Percentiles rank a stretch among this genome's conserved stretches.
Conservation (phyloP, 1,140 invertebrate genomes). For the Microplitis demolitor region DNA sequence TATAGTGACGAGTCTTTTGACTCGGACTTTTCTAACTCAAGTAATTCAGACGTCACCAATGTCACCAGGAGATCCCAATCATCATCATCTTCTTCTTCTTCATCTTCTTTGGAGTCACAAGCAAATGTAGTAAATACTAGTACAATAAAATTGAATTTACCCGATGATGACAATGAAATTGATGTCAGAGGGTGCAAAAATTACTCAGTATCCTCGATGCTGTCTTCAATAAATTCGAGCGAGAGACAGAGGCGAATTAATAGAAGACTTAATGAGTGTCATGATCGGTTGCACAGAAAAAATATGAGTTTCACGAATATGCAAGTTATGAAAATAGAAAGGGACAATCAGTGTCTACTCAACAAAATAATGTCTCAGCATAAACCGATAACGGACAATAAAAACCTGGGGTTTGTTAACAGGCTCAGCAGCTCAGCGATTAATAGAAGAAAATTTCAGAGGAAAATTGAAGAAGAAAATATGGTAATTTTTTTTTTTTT, state of each 20-base stretch:
- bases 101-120: neutral
- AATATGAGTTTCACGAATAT: slow-evolving; percentile 62
- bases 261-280: too few relatives aligned
- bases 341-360: slow-evolving; percentile 58
- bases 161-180: neutral
- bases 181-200: neutral
- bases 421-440: slow-evolving; percentile 48
- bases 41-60: slow-evolving; percentile 39
- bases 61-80: slow-evolving; percentile 28
- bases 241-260: neutral
- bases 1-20: slow-evolving; percentile 45
- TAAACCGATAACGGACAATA: slow-evolving; percentile 34
- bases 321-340: slow-evolving; percentile 56
- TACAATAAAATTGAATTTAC: neutral
- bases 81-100: slow-evolving; percentile 22
- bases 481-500: slow-evolving; percentile 36
- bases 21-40: slow-evolving; percentile 35
- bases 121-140: neutral
- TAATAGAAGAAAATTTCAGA: slow-evolving; percentile 49
- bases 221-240: neutral
- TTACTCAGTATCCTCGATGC: slow-evolving; percentile 13
- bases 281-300: slow-evolving; percentile 20
- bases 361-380: slow-evolving; percentile 56
- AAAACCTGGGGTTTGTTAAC: slow-evolving; percentile 4
- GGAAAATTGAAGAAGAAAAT: slow-evolving; percentile 51